Conservation (phyloP, 1,140 invertebrate species). For the Ridgeia piscesae region DNA sequence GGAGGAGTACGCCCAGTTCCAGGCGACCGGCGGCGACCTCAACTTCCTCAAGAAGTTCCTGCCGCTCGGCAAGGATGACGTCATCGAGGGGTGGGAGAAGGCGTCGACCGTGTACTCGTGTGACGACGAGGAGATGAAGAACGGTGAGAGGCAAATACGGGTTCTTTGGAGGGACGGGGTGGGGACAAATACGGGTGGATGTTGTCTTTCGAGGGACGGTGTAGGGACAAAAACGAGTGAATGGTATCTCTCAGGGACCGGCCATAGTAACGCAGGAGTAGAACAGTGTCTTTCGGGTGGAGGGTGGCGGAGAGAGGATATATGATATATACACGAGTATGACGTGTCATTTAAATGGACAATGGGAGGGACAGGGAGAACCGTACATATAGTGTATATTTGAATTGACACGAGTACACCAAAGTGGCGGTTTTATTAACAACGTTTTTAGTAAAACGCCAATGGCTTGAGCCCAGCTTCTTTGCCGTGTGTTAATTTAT, state of each 20-base stretch:
- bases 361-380: background rate
- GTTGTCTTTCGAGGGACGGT: too few species aligned
- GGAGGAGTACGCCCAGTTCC: slow-evolving; percentile 51
- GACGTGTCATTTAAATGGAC: background rate
- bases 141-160: slow-evolving; percentile 38
- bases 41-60: slow-evolving; percentile 54
- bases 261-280: too few species aligned
- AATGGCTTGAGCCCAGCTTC: too few species aligned
- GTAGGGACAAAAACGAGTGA: too few species aligned
- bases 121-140: slow-evolving; percentile 47
- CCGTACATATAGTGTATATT: background rate
- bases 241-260: too few species aligned
- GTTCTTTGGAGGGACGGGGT: too few species aligned
- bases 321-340: too few species aligned
- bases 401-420: background rate
- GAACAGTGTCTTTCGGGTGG: too few species aligned
- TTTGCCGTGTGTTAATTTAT: background rate
- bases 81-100: slow-evolving; percentile 55
- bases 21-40: slow-evolving; percentile 48
- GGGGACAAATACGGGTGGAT: too few species aligned
- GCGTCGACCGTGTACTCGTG: slow-evolving; percentile 51
- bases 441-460: too few species aligned
- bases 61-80: slow-evolving; percentile 48
- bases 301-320: too few species aligned
- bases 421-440: too few species aligned